Base-by-base conservation (phyloP, 1,140 invertebrate genomes). In the Trissolcus basalis region DNA sequence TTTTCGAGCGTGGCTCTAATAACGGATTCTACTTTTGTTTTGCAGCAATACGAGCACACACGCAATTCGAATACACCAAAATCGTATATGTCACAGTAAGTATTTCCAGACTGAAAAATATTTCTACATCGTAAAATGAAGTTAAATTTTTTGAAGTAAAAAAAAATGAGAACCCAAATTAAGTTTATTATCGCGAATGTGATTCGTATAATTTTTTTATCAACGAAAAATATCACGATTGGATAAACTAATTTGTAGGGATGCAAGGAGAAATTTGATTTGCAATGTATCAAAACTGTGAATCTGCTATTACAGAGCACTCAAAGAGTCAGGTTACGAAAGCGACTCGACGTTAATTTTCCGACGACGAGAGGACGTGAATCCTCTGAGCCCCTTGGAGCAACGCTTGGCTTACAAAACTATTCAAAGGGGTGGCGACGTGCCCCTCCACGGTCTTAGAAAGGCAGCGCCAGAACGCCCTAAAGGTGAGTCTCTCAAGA, bases 371-470 rank as follows among this genome's bases (percentile, higher is more conserved):
- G 91, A 92, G 77, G 90, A 90, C 39, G 89, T 89, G 76, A 92
- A 91, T 73, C 71, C 75, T 55, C 33, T 78, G 45, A 95, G 93
- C 65, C 95, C 94, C 0, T 90, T 92, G 4, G 94, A 97, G 80
- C 93, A 96, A 78, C 91, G 93, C 69, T 91, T 93, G 61, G 93
- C 93, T 9, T 98, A 98, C 85, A 93, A 94, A 83, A 93, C 91
- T 14, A 92, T 97, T 53, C 95, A 96, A 85, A 93, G 93, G 68
- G 97, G 97, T 4, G 96, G 96, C 1, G 96, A 98, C 89, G 94
- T 96, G 0, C 96, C 96, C 27, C 89, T 97, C 13, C 93, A 96
- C 77, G 96, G 96, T 45, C 91, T 97, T 77, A 90, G 96, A 15
- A 97, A 97, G 86, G 92, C 93, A 39, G 95, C 94, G 11, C 97